phyloP scores from a whole-genome alignment of 2,797 vertebrate genomes.

The Enteromius paludinosus region DNA sequence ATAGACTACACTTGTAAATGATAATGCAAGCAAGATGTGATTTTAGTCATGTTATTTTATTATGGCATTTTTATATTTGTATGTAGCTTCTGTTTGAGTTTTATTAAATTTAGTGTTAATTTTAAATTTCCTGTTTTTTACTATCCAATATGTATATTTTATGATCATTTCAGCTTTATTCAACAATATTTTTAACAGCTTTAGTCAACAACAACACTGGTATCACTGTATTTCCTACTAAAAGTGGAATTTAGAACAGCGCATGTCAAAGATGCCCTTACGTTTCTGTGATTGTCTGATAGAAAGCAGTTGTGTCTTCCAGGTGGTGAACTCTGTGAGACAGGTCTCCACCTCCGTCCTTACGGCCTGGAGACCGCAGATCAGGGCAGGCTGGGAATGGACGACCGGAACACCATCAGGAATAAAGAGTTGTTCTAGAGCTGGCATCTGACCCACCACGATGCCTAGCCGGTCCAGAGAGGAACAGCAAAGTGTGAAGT shows the following conservation, averaged over 20 bases:
- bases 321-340: constrained; percentile 83
- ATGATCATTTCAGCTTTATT: not conserved
- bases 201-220: not conserved
- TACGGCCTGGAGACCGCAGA: constrained; percentile 82
- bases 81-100: not conserved
- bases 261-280: constrained; percentile 47
- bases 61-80: not conserved
- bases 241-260: not conserved
- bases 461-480: constrained; percentile 80
- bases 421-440: constrained; percentile 83
- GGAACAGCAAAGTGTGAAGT: constrained; percentile 83
- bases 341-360: constrained; percentile 79
- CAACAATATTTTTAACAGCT: not conserved
- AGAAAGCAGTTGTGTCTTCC: constrained; percentile 84
- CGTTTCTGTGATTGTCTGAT: constrained; percentile 66
- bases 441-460: constrained; percentile 79
- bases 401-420: constrained; percentile 62
- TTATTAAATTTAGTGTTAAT: not conserved
- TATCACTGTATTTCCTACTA: not conserved
- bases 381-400: constrained; percentile 74
- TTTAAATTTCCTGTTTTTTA: not conserved
- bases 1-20: not conserved
- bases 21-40: not conserved
- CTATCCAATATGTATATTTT: not conserved
- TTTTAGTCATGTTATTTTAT: not conserved